These are phyloP conservation scores for Drosophila azteca DNA, from an alignment of 1,140 invertebrate species.

Conservation along the genomic window DNA sequence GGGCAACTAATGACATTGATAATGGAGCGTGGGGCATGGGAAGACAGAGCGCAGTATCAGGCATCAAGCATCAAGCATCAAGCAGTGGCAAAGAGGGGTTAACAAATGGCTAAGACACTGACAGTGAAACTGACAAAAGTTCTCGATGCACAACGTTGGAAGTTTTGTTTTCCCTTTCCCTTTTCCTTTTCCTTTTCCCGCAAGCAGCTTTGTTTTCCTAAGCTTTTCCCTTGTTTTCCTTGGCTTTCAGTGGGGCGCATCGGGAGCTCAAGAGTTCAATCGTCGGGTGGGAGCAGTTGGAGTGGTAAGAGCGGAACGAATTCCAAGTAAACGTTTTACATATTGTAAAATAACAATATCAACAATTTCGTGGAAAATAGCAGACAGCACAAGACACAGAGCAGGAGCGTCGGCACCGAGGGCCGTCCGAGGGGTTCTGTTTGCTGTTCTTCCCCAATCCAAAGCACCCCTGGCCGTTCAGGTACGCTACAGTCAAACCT, in stretches of 20 bases:
- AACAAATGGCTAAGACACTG: conserved; percentile 39
- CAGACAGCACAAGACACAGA: conserved; percentile 2
- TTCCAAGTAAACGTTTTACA: conserved; percentile 68
- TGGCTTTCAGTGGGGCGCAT: neutral
- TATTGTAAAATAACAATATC: conserved; percentile 75
- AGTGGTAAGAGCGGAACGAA: conserved; percentile 17
- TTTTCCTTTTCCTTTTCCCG: neutral
- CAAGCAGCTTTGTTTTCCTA: neutral
- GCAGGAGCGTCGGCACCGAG: neutral
- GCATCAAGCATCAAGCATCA: too few species aligned
- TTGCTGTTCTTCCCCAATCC: too few species aligned
- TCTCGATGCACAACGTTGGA: conserved; percentile 30
- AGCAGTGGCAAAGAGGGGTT: neutral
- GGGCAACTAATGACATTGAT: conserved; percentile 38
- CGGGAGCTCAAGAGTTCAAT: neutral
- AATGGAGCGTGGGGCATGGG: conserved; percentile 4
- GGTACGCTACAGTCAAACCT: too few species aligned
- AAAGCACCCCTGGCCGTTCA: neutral
- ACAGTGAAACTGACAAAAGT: conserved; percentile 16
- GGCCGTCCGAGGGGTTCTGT: too few species aligned
- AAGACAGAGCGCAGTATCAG: neutral
- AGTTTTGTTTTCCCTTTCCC: neutral
- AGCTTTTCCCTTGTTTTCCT: neutral
- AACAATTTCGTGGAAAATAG: conserved; percentile 41
- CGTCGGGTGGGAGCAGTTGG: neutral